Base-by-base conservation (phyloP, 2,113 vertebrate species). In the Larimichthys crocea region DNA sequence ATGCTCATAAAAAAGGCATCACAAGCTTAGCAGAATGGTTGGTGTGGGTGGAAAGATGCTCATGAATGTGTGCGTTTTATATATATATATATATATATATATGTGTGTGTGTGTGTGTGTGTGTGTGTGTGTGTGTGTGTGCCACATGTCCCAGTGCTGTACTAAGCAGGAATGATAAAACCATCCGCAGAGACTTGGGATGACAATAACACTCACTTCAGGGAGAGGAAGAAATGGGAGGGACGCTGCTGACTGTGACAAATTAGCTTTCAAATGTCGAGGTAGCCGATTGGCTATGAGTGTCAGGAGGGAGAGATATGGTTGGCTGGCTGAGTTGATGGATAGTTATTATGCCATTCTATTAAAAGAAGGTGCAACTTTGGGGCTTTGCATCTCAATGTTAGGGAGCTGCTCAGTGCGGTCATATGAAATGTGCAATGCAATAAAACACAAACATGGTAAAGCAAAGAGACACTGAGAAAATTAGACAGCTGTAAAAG, bases 141-240 rank as follows among this genome's bases (percentile, higher is more conserved):
- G 53, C 66, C 62, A 68, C 9, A 49, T 56, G 60, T 84, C 86
- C 85, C 88, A 63, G 64, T 79, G 89, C 90, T 86, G 88, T 69
- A 89, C 83, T 85, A 90, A 90, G 89, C 84, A 85, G 90, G 90
- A 91, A 92, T 92, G 89, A 91, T 93, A 89, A 90, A 91, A 89
- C 69, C 69, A 78, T 92, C 92, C 91, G 85, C 24, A 9, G 91
- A 91, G 90, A 88, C 74, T 79, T 56, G 35, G 78, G 62, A 83
- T 87, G 91, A 92, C 90, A 90, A 84, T 91, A 82, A 88, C 87
- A 65, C 66, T 89, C 85, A 87, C 88, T 91, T 89, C 63, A 76
- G 91, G 91, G 84, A 89, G 44, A 74, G 14, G 67, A 63, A 70
- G 62, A 84, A 88, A 87, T 84, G 78, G 88, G 93, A 93, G 88